Conservation (phyloP, 2,113 vertebrate species). For the Setophaga kirtlandii region DNA sequence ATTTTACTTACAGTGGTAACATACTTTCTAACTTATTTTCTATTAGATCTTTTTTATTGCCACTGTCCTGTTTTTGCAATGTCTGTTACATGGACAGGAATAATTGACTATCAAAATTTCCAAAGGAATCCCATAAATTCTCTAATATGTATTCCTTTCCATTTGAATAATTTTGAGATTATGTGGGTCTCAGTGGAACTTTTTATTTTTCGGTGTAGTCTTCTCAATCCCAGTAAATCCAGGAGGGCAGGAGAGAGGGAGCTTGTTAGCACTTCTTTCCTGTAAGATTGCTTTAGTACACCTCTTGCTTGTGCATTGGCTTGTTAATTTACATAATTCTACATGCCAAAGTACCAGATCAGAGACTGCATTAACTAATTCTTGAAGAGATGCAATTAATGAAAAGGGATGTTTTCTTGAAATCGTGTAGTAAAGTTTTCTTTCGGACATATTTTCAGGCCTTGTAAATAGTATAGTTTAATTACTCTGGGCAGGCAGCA, state of each 20-base stretch:
- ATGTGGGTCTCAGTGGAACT: neutral
- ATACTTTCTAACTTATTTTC: neutral
- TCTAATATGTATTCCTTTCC: neutral
- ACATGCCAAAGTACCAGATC: neutral
- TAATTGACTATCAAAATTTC: neutral
- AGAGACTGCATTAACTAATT: neutral
- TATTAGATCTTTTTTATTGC: neutral
- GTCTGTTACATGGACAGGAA: neutral
- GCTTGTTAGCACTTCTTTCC: neutral
- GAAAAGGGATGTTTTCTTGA: neutral
- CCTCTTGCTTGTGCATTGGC: accelerated
- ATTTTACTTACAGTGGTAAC: neutral
- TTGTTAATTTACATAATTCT: neutral
- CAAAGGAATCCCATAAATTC: neutral
- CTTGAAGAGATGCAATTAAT: neutral
- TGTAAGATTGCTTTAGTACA: neutral
- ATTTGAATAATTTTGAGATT: neutral
- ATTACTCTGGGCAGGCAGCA: neutral
- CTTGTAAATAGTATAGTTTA: neutral
- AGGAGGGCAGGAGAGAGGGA: neutral
- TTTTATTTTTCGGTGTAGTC: neutral
- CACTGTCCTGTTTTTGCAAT: neutral
- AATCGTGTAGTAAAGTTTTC: neutral
- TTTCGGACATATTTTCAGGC: neutral
- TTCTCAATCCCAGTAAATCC: neutral